phyloP scores from a whole-genome alignment of 2,888 invertebrate species.

The Nomada fabriciana region DNA sequence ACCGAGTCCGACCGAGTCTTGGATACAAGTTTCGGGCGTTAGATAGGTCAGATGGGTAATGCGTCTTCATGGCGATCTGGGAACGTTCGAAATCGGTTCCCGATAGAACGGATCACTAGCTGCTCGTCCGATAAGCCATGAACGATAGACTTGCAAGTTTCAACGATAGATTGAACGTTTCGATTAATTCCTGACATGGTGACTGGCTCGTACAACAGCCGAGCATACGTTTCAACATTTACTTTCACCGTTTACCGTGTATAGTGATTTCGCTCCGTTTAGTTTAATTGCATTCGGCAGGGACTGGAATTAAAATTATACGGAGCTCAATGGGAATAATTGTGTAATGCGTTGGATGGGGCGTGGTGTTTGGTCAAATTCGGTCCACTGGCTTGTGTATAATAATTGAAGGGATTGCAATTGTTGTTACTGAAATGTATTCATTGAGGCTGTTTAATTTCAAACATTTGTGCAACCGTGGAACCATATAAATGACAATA shows the following conservation, averaged over 20 bases:
- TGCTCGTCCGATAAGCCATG: slow-evolving; percentile 20
- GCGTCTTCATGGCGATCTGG: slow-evolving; percentile 44
- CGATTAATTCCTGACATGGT: slow-evolving; percentile 11
- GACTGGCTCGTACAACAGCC: background rate
- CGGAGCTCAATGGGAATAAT: too few relatives aligned
- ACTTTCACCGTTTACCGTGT: background rate
- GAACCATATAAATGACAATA: too few relatives aligned
- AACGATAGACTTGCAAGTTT: slow-evolving; percentile 31
- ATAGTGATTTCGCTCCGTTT: too few relatives aligned
- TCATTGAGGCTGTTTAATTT: too few relatives aligned
- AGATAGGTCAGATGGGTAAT: slow-evolving; percentile 40
- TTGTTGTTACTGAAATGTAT: too few relatives aligned
- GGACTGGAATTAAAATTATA: too few relatives aligned
- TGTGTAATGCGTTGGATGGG: too few relatives aligned
- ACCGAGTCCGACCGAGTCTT: slow-evolving; percentile 35
- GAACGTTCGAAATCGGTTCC: slow-evolving; percentile 27
- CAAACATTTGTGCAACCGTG: too few relatives aligned
- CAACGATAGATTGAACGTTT: slow-evolving; percentile 10
- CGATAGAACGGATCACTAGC: slow-evolving; percentile 24
- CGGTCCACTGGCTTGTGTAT: too few relatives aligned
- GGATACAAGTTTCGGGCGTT: slow-evolving; percentile 45
- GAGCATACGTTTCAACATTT: background rate
- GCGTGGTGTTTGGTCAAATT: too few relatives aligned
- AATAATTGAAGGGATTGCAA: too few relatives aligned
- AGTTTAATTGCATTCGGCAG: too few relatives aligned